Evolutionary conservation across 2,797 vertebrate species (phyloP).

Genomic region (Alauda arvensis): DNA sequence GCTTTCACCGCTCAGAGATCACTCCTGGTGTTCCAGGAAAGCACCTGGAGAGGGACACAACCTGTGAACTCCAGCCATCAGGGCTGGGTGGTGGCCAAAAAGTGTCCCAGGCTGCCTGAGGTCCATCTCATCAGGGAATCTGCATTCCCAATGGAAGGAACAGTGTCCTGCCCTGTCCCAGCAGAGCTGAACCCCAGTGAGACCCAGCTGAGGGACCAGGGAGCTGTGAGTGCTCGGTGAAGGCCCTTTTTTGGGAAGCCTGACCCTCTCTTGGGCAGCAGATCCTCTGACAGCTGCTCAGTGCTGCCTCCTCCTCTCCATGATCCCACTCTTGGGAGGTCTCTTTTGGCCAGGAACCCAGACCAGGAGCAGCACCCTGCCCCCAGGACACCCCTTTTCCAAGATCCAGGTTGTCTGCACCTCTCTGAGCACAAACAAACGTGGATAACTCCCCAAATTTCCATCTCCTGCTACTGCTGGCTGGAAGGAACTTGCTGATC

Average conservation of each 20-base stretch:
- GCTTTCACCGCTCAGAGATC: not conserved
- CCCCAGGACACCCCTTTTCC: not conserved
- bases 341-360: rapidly evolving
- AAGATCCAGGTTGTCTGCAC: not conserved
- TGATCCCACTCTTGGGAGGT: not conserved
- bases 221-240: not conserved
- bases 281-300: not conserved
- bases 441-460: not conserved
- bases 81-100: not conserved
- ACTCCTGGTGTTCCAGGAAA: not conserved
- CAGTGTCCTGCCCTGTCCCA: not conserved
- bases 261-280: not conserved
- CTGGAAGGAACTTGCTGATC: not conserved
- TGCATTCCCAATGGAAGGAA: not conserved
- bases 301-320: rapidly evolving
- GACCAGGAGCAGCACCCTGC: not conserved
- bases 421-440: not conserved
- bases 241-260: not conserved
- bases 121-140: not conserved
- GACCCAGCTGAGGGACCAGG: not conserved
- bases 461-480: not conserved
- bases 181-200: not conserved
- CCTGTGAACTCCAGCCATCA: not conserved
- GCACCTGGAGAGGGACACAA: not conserved
- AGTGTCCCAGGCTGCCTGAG: not conserved